These are phyloP conservation scores for Gymnogyps californianus DNA, from an alignment of 2,113 vertebrate genomes.

Conservation along the genomic window DNA sequence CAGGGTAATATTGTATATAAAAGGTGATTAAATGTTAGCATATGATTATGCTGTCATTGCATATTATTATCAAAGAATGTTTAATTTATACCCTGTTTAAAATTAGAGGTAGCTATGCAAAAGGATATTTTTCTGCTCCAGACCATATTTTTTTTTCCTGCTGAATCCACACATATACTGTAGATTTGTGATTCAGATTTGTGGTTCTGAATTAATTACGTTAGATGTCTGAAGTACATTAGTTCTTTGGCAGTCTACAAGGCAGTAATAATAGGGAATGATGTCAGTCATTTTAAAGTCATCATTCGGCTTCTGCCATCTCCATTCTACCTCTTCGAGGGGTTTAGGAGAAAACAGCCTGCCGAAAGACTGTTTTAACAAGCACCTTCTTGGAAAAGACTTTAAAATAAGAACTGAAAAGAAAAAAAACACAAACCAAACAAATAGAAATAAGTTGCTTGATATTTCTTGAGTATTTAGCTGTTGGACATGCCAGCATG, in stretches of 20 bases:
- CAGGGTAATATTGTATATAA: conserved; percentile 78
- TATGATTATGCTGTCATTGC: conserved; percentile 81
- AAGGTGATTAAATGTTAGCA: conserved; percentile 83
- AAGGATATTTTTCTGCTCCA: conserved; percentile 62
- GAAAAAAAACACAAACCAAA: background rate
- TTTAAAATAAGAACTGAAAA: conserved; percentile 40
- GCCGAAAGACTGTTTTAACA: conserved; percentile 39
- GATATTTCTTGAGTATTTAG: conserved; percentile 17
- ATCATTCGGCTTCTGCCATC: conserved; percentile 57
- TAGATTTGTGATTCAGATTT: conserved; percentile 73
- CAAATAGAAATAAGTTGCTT: conserved; percentile 31
- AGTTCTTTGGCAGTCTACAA: conserved; percentile 71
- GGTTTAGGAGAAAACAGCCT: conserved; percentile 46
- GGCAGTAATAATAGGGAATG: conserved; percentile 67
- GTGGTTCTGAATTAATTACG: conserved; percentile 74
- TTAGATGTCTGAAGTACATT: conserved; percentile 70
- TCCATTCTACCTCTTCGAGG: conserved; percentile 38
- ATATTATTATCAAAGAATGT: conserved; percentile 83
- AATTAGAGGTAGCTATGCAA: conserved; percentile 76
- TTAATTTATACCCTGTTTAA: conserved; percentile 80
- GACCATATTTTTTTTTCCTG: conserved; percentile 64
- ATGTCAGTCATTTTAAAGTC: conserved; percentile 75
- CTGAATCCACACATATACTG: conserved; percentile 68
- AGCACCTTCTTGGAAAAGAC: conserved; percentile 17
- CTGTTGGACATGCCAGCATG: background rate